These are phyloP conservation scores for Piscicola geometra DNA, from an alignment of 2,888 invertebrate genomes.

Conservation along the genomic window DNA sequence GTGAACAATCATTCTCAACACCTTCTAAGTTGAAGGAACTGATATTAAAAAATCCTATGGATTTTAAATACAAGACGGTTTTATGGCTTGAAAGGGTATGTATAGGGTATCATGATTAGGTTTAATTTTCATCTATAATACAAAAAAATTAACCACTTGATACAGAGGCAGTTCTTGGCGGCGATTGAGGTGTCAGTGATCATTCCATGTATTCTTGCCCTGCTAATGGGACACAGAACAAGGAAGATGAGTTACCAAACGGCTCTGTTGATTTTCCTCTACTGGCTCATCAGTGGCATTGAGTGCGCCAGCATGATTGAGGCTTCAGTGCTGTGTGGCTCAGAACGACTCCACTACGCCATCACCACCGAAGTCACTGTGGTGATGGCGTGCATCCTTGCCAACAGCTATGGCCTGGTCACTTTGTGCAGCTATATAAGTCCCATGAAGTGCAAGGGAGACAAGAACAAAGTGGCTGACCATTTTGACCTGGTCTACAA, in stretches of 20 bases:
- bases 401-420: conserved; percentile 37
- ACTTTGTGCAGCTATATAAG: conserved; percentile 43
- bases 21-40: no score
- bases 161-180: conserved; percentile 39
- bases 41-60: no score
- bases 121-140: not conserved
- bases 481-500: conserved; percentile 34
- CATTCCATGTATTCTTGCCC: conserved; percentile 39
- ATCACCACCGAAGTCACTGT: conserved; percentile 37
- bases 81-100: not conserved
- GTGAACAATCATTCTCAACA: no score
- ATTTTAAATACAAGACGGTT: not conserved
- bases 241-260: conserved; percentile 41
- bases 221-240: conserved; percentile 43
- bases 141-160: not conserved
- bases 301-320: conserved; percentile 42
- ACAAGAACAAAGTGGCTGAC: not conserved
- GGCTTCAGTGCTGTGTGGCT: conserved; percentile 34
- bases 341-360: conserved; percentile 36
- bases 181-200: conserved; percentile 40
- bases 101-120: not conserved
- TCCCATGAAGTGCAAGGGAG: conserved; percentile 35
- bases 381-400: conserved; percentile 37
- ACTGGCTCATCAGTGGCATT: conserved; percentile 38
- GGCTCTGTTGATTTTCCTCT: not conserved